Evolutionary conservation across 2,888 invertebrate genomes (phyloP).

Genomic region (Penaeus monodon): DNA sequence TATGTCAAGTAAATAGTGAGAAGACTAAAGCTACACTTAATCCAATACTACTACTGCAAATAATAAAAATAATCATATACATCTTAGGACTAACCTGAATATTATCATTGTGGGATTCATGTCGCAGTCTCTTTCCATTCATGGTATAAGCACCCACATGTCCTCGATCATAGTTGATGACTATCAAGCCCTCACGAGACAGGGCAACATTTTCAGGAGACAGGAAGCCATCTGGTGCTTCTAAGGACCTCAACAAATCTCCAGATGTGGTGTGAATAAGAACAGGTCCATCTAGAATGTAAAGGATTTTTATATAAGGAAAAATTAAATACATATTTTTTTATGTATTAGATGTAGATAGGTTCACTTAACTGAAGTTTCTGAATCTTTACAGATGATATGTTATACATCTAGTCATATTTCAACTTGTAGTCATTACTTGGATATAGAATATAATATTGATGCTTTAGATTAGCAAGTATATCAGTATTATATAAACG

Average conservation of each 20-base stretch:
- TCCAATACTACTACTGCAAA: not conserved
- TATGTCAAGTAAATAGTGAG: too few species aligned
- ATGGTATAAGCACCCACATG: constrained; percentile 94
- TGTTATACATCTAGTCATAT: too few species aligned
- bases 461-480: too few species aligned
- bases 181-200: constrained; percentile 95
- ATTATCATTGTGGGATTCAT: constrained; percentile 93
- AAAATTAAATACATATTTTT: not conserved
- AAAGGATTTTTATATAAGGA: not conserved
- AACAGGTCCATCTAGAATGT: constrained; percentile 86
- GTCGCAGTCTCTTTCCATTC: constrained; percentile 89
- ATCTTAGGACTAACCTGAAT: constrained; percentile 80
- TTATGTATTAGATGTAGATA: too few species aligned
- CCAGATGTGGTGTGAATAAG: constrained; percentile 98
- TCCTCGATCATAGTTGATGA: constrained; percentile 92
- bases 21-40: too few species aligned
- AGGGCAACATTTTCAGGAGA: constrained; percentile 86
- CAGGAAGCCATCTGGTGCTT: constrained; percentile 81
- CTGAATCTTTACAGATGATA: too few species aligned
- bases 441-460: too few species aligned
- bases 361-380: too few species aligned
- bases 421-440: too few species aligned
- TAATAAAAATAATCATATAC: not conserved
- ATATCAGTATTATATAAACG: too few species aligned
- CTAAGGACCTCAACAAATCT: constrained; percentile 91